phyloP scores from a whole-genome alignment of 1,140 invertebrate genomes.

The Idris sp. region DNA sequence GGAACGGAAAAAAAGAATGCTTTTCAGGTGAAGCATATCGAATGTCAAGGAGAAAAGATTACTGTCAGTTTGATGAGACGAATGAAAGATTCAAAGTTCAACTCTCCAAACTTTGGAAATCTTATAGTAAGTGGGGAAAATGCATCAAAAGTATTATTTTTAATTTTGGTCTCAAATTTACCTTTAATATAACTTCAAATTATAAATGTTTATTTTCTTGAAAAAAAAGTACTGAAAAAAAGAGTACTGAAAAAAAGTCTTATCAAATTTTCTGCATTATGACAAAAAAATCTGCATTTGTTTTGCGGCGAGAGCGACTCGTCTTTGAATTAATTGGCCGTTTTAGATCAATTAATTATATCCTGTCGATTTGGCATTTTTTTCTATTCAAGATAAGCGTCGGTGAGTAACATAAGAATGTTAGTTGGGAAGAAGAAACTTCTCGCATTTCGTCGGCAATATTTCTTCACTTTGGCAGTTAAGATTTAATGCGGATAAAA shows the following conservation, averaged over 20 bases:
- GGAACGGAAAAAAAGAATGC: constrained; percentile 17
- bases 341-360: constrained; percentile 60
- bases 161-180: no score
- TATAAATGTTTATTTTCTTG: no score
- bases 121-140: no score
- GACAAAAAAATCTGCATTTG: constrained; percentile 7
- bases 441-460: constrained; percentile 45
- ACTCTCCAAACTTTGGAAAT: no score
- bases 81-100: constrained; percentile 18
- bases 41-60: constrained; percentile 51
- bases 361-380: constrained; percentile 53
- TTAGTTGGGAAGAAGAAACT: constrained; percentile 51
- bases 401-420: constrained; percentile 55
- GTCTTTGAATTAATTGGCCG: constrained; percentile 50
- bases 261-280: no score
- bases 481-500: constrained; percentile 54
- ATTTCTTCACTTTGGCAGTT: constrained; percentile 50
- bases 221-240: no score
- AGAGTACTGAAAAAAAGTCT: no score
- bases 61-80: constrained; percentile 42
- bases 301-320: constrained; percentile 18
- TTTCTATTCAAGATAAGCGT: constrained; percentile 54
- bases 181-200: no score
- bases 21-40: constrained; percentile 33
- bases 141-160: no score